A percentile compares a stretch with the other conserved stretches of the same genome.
phyloP scores from a whole-genome alignment of 1,140 invertebrate genomes.

The Cotesia chilonis region DNA sequence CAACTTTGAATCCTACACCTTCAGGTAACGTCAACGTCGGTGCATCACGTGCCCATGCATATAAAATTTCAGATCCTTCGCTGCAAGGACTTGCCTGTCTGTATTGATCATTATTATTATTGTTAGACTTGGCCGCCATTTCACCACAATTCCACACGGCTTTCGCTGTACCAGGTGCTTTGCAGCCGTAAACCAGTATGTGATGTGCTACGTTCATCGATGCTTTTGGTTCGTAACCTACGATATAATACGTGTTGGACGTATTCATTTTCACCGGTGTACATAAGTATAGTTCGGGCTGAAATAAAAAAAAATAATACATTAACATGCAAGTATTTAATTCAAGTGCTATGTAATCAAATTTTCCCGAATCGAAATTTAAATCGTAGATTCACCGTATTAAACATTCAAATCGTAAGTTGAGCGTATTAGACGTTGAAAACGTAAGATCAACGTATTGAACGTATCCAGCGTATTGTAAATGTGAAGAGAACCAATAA shows the following conservation, averaged over 20 bases:
- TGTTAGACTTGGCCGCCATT: constrained; percentile 72
- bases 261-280: constrained; percentile 81
- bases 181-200: constrained; percentile 95
- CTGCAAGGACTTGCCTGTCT: constrained; percentile 73
- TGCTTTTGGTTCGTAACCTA: constrained; percentile 93
- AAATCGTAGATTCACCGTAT: not conserved
- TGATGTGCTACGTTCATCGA: constrained; percentile 92
- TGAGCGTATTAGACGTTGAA: too few species aligned
- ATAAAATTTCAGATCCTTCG: constrained; percentile 84
- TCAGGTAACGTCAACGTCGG: constrained; percentile 84
- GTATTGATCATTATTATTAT: constrained; percentile 51
- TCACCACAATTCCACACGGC: constrained; percentile 93
- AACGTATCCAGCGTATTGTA: too few species aligned
- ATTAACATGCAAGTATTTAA: constrained; percentile 34
- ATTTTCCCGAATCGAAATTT: not conserved
- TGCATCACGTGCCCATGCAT: constrained; percentile 97
- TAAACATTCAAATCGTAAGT: too few species aligned
- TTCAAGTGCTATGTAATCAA: not conserved
- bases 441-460: too few species aligned
- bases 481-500: too few species aligned
- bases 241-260: constrained; percentile 79
- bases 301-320: constrained; percentile 52
- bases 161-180: constrained; percentile 79
- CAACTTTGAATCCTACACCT: constrained; percentile 84
- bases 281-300: constrained; percentile 87